A percentile compares a stretch with the other conserved stretches of the same genome.
Evolutionary conservation across 2,888 invertebrate genomes (phyloP).

Genomic region (Chouioia cunea): DNA sequence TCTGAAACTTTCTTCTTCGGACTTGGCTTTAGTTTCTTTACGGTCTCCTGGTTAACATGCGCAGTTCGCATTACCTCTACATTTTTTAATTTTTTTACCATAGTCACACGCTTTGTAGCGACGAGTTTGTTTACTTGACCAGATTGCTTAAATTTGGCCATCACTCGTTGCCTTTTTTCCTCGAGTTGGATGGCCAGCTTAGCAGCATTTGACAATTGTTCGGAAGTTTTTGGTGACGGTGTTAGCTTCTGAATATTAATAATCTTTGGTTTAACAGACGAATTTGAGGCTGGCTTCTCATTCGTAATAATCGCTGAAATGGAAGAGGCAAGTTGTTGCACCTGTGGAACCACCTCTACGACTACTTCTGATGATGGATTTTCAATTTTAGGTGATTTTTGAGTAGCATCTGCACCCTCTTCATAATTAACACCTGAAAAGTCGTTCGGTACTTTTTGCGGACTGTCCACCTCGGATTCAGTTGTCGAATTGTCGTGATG

Average conservation of each 20-base stretch:
- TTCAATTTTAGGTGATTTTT: neutral
- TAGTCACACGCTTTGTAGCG: neutral
- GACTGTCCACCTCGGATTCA: constrained; percentile 8
- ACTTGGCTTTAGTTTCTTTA: too few relatives aligned
- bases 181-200: constrained; percentile 52
- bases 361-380: neutral
- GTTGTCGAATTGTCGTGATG: neutral
- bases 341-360: too few relatives aligned
- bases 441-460: neutral
- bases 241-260: constrained; percentile 43
- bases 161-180: constrained; percentile 58
- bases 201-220: constrained; percentile 23
- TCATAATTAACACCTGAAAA: constrained; percentile 7
- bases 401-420: neutral
- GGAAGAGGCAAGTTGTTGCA: too few relatives aligned
- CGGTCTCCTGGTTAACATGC: neutral
- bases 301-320: neutral
- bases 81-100: neutral
- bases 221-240: constrained; percentile 24
- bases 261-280: constrained; percentile 47
- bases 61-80: neutral
- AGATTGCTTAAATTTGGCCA: constrained; percentile 49
- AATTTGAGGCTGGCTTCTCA: constrained; percentile 56
- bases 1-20: constrained; percentile 5
- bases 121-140: neutral